These are phyloP conservation scores for Eulemur macaco DNA, from an alignment of 2,113 vertebrate genomes.

Conservation along the genomic window DNA sequence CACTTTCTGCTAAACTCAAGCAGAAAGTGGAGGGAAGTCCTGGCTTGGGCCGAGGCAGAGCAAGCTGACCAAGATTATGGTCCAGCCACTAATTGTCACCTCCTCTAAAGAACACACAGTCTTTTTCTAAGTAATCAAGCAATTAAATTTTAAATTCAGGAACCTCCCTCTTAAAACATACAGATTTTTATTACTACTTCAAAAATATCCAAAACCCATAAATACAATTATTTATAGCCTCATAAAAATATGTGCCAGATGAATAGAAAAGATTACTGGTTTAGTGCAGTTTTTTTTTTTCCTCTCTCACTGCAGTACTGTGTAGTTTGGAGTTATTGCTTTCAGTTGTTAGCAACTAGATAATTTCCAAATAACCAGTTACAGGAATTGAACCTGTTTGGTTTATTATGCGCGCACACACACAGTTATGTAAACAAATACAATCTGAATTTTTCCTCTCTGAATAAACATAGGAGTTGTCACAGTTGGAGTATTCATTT, in stretches of 20 bases:
- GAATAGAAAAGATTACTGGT: background rate
- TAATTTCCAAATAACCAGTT: background rate
- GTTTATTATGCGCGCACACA: background rate
- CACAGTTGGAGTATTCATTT: background rate
- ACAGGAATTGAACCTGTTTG: background rate
- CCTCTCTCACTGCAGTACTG: background rate
- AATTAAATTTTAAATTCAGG: conserved; percentile 67
- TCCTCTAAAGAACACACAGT: conserved; percentile 58
- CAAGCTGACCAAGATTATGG: conserved; percentile 44
- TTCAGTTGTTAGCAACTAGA: conserved; percentile 37
- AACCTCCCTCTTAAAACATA: conserved; percentile 29
- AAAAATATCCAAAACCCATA: conserved; percentile 37
- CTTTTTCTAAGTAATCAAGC: conserved; percentile 68
- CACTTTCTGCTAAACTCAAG: conserved; percentile 45
- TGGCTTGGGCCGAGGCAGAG: conserved; percentile 39
- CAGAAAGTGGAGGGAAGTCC: conserved; percentile 12
- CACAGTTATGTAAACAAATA: background rate
- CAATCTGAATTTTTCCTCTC: background rate
- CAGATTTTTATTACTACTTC: conserved; percentile 42
- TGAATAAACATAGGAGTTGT: background rate
- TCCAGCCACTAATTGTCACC: conserved; percentile 71
- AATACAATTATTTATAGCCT: conserved; percentile 51
- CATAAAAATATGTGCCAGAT: conserved; percentile 25
- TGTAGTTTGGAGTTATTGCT: background rate
- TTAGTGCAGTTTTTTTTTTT: background rate